These are phyloP conservation scores for Pseudoatta argentina DNA, from an alignment of 1,140 invertebrate genomes.

Conservation along the genomic window DNA sequence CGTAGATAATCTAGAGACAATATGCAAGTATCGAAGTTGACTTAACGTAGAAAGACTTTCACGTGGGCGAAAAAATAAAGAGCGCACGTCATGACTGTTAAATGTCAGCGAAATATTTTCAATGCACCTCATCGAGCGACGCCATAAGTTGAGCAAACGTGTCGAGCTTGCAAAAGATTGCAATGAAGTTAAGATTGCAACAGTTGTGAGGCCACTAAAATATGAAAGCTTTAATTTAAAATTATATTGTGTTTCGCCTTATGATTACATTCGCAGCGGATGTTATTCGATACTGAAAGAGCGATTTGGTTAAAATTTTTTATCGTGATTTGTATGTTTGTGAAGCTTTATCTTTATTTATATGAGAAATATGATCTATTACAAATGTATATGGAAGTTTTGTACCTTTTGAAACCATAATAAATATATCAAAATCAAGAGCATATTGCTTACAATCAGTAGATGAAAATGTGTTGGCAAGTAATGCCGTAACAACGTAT, in stretches of 20 bases:
- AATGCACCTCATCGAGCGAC: constrained; percentile 14
- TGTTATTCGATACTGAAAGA: background rate
- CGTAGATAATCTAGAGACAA: constrained; percentile 25
- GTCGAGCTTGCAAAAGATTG: constrained; percentile 23
- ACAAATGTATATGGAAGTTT: background rate
- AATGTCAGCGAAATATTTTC: constrained; percentile 57
- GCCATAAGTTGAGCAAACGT: background rate
- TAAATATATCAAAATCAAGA: background rate
- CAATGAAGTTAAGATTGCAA: constrained; percentile 24
- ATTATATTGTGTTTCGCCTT: constrained; percentile 11
- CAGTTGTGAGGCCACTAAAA: constrained; percentile 9
- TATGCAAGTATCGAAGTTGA: constrained; percentile 13
- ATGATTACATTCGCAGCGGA: background rate
- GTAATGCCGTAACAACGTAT: constrained; percentile 11
- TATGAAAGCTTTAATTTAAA: constrained; percentile 23
- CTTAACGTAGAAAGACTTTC: constrained; percentile 13
- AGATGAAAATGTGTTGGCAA: constrained; percentile 14
- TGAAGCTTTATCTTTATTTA: background rate
- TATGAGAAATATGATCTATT: background rate
- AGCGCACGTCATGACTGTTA: constrained; percentile 33
- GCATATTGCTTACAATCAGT: constrained; percentile 4
- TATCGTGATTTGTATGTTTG: background rate
- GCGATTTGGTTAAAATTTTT: constrained; percentile 1
- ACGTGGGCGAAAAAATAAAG: constrained; percentile 40
- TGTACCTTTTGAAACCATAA: background rate